These are phyloP conservation scores for Myotis findleyi DNA, from an alignment of 2,797 vertebrate species.

Conservation along the genomic window DNA sequence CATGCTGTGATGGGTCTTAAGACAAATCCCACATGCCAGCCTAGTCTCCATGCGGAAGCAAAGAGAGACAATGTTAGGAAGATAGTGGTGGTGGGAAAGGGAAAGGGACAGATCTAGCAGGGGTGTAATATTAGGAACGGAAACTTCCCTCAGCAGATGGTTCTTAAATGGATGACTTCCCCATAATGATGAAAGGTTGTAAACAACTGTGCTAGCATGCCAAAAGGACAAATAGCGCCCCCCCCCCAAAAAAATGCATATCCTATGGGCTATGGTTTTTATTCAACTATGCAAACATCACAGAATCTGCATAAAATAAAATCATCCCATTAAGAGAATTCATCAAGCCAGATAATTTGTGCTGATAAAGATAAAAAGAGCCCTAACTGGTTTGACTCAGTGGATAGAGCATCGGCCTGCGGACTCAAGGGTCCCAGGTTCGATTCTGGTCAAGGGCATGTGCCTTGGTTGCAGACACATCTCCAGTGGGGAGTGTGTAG, in stretches of 20 bases:
- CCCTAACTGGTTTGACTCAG: too few species aligned
- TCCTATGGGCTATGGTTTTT: neutral
- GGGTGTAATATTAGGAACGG: neutral
- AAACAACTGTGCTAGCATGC: neutral
- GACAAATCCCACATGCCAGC: neutral
- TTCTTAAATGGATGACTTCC: neutral
- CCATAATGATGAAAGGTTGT: neutral
- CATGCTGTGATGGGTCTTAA: neutral
- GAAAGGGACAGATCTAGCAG: neutral
- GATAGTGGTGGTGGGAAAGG: neutral
- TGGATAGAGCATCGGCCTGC: too few species aligned
- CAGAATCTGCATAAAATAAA: conserved; percentile 9
- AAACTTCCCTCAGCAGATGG: neutral
- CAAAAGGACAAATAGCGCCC: neutral
- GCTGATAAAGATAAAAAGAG: neutral
- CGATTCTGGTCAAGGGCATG: too few species aligned
- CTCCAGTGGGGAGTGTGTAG: too few species aligned
- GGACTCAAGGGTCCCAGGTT: too few species aligned
- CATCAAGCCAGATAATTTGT: neutral
- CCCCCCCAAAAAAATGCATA: neutral
- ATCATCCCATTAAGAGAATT: neutral
- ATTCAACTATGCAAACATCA: neutral
- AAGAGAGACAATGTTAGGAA: neutral
- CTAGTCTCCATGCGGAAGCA: neutral
- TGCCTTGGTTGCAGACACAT: too few species aligned